A percentile compares a stretch with the other conserved stretches of the same genome.
These are phyloP conservation scores for Callocephalon fimbriatum DNA, from an alignment of 2,113 vertebrate genomes.

Conservation along the genomic window DNA sequence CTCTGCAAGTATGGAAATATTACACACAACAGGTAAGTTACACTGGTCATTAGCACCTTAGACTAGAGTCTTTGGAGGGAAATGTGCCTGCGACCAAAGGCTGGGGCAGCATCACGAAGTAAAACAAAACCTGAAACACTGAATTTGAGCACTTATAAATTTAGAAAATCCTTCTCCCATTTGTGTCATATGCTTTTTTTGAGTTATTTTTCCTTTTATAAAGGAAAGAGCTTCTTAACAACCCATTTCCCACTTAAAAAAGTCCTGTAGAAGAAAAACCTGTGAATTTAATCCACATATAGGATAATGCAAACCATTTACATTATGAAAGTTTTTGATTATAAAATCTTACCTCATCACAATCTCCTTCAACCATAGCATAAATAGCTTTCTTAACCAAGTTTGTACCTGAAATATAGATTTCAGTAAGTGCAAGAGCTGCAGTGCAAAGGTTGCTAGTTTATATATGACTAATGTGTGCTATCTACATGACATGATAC, in stretches of 20 bases:
- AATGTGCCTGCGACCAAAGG: fast-evolving
- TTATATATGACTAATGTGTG: background rate
- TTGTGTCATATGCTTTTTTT: background rate
- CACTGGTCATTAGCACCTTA: background rate
- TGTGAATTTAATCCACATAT: background rate
- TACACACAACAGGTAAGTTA: background rate
- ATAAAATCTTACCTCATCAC: conserved; percentile 92
- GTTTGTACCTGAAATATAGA: conserved; percentile 93
- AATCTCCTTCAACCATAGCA: conserved; percentile 99
- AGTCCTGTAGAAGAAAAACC: background rate
- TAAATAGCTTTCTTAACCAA: conserved; percentile 99
- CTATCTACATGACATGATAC: background rate
- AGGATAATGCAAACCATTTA: conserved; percentile 7
- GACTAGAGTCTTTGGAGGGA: background rate
- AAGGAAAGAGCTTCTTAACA: background rate
- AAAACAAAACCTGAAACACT: background rate
- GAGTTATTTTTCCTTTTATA: background rate
- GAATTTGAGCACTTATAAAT: background rate
- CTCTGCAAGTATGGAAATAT: background rate
- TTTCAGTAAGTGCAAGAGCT: conserved; percentile 55
- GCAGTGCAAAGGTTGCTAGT: background rate
- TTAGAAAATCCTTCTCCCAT: background rate
- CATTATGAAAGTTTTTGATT: conserved; percentile 17
- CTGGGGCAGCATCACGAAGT: background rate
- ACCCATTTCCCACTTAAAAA: background rate